Base-by-base conservation (phyloP, 2,888 invertebrate species). In the Tetragonula carbonaria region DNA sequence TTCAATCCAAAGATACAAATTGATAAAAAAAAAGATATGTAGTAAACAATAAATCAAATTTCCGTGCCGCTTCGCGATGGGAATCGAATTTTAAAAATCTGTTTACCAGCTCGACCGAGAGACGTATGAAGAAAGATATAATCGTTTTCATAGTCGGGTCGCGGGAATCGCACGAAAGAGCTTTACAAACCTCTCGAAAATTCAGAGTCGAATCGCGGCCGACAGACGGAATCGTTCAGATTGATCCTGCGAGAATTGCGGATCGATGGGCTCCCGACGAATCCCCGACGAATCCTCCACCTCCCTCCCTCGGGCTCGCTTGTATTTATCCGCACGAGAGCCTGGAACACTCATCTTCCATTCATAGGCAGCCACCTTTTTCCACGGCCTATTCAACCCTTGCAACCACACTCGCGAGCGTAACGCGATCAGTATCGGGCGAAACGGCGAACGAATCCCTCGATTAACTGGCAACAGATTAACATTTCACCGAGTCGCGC, bases 321-420 rank as follows among this genome's bases (percentile, higher is more conserved):
- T 33, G 28, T 23, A 50, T 73, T 73, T 38, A 62, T 28, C 50
- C 50, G 14, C 62, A 5, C 50, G 62, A 50, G 16, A 73, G 38
- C n/a, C 21, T 18, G n/a, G 57, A 55, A 57, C 23, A 57, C 72
- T 57, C 72, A 59, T 72, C 72, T 59, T 62, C 62, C 73, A 50
- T 73, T 73, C 73, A 57, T 72, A 57, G 55, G 3, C 4, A 23
- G 23, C n/a, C 57, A 71, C 4, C n/a, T 72, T 72, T 73, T 62
- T 50, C 50, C 33, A 33, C n/a, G 8, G 11, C 13, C 23, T 28
- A 23, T 28, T 68, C 68, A 66, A 5, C 4, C 6, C 0, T 16
- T 62, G 23, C 57, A 57, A 57, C 57, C 57, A 14, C 57, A 59
- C n/a, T n/a, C n/a, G 45, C 45, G n/a, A 59, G 4, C 57, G 5